phyloP scores from a whole-genome alignment of 2,888 invertebrate species.

The Himalopsyche tibetana region DNA sequence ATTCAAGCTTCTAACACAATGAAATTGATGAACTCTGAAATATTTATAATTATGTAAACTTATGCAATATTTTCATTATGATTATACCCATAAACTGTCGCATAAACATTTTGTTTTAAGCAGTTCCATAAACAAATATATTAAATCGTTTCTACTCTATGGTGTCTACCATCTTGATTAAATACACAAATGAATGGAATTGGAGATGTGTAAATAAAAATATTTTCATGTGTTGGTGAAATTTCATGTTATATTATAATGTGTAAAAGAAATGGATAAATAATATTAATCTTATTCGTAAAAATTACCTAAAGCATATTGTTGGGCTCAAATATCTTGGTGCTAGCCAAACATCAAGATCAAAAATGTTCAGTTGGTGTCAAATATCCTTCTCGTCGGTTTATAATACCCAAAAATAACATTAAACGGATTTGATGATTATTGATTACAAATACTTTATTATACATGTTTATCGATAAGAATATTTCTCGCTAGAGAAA shows the following conservation, averaged over 20 bases:
- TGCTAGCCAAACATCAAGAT: conserved; percentile 47
- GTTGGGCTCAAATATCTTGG: conserved; percentile 56
- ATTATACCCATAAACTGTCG: background rate
- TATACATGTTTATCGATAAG: conserved; percentile 51
- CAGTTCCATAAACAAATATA: no score
- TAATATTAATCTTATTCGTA: conserved; percentile 51
- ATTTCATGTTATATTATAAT: conserved; percentile 12
- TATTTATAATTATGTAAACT: background rate
- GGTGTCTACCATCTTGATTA: background rate
- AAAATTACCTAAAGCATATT: conserved; percentile 28
- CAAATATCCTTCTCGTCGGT: background rate
- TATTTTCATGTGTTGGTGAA: conserved; percentile 16
- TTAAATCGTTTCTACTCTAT: background rate
- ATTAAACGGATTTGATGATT: conserved; percentile 48
- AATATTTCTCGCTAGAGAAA: conserved; percentile 48
- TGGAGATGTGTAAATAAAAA: background rate
- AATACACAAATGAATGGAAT: background rate
- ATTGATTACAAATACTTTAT: conserved; percentile 47
- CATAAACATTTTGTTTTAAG: no score
- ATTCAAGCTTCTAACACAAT: background rate
- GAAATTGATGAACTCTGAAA: no score
- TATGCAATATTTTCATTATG: background rate
- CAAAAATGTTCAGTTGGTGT: conserved; percentile 8
- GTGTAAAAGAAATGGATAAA: conserved; percentile 59
- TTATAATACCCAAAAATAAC: conserved; percentile 40